Base-by-base conservation (phyloP, 2,113 vertebrate species). In the Tautogolabrus adspersus region DNA sequence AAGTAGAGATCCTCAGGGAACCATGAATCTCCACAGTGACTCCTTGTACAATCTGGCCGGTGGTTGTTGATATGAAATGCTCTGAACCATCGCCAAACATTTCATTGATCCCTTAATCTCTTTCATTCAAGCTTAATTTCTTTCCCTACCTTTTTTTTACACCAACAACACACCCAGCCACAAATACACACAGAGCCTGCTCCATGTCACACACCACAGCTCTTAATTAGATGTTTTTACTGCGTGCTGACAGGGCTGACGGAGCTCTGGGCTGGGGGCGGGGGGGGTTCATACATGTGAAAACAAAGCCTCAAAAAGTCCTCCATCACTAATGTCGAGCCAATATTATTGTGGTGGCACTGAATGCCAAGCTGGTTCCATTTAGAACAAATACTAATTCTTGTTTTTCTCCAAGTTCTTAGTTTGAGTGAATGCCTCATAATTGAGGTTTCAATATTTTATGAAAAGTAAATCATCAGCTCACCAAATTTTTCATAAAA, bases 361-460 rank as follows among this genome's bases (percentile, higher is more conserved):
- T 75, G 65, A 49, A 8, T 65, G 71, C 70, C 11, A 18, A 52
- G 44, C 37, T 78, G 22, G 85, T 73, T 86, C 52, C 51, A 81
- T 84, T 77, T 55, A 51, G 62, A 71, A 15, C 15, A 46, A 46
- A 46, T 46, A 46, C 12, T 46, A 15, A 15, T 46, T 15, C 74
- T 65, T 62, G 30, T 74, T 26, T 65, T 70, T 66, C 66, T 70
- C 38, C 12, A 47, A 4, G 54, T 19, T 78, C 37, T 42, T 68
- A 60, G 52, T 8, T 2, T 66, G 56, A 65, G 57, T 63, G 37
- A 84, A 66, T 72, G 59, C 55, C 55, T 83, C n/a, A 60, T 74
- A 68, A 64, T 67, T 72, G 79, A 72, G 52, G 37, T 40, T 26
- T 83, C 62, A 81, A 86, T 89, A 79, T 88, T 88, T 80, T 10